phyloP scores from a whole-genome alignment of 2,888 invertebrate species.

The Brenthis hecate region DNA sequence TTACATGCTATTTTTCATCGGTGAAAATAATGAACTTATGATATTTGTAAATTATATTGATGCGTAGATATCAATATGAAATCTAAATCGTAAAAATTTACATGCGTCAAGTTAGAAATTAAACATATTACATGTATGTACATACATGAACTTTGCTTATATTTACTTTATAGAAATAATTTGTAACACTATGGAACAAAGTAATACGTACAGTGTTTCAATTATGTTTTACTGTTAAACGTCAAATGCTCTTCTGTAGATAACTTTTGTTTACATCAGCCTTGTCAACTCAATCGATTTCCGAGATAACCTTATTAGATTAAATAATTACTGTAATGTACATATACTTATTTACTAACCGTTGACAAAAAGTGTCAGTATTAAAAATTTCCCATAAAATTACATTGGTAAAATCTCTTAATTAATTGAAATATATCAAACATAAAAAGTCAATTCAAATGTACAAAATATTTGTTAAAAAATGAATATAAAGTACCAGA shows the following conservation, averaged over 20 bases:
- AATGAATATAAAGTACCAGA: no score
- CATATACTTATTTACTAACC: neutral
- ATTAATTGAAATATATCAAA: no score
- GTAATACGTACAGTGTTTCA: neutral
- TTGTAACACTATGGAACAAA: neutral
- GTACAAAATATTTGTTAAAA: no score
- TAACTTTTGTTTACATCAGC: slow-evolving; percentile 42
- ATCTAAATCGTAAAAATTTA: neutral
- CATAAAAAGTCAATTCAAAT: no score
- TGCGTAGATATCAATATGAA: neutral
- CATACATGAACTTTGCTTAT: slow-evolving; percentile 3
- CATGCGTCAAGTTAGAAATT: neutral
- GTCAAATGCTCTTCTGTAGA: slow-evolving; percentile 22
- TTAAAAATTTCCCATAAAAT: no score
- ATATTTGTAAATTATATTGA: neutral
- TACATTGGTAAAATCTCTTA: no score
- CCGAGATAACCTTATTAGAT: slow-evolving; percentile 36
- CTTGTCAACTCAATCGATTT: slow-evolving; percentile 43
- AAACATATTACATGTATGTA: neutral
- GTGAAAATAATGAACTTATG: slow-evolving; percentile 1
- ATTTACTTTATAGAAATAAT: slow-evolving; percentile 2
- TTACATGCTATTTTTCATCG: slow-evolving; percentile 4
- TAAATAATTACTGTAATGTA: slow-evolving; percentile 1
- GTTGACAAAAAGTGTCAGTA: neutral
- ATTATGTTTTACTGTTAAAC: slow-evolving; percentile 7